Evolutionary conservation across 2,797 vertebrate genomes (phyloP).

Genomic region (Anguilla megastoma): DNA sequence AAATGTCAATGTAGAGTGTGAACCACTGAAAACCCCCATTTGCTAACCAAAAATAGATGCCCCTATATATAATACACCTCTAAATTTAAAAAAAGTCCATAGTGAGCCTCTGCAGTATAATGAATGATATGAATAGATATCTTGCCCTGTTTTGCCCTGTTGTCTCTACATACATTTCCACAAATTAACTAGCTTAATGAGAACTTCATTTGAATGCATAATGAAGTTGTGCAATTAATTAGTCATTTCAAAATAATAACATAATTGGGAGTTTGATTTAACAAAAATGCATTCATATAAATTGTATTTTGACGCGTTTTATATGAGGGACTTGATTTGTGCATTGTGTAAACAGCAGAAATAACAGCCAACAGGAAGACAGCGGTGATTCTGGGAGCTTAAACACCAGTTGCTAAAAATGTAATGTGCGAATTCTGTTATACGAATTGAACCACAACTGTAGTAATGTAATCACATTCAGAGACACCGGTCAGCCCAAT

Average conservation of each 20-base stretch:
- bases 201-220: background rate
- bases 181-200: background rate
- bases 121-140: conserved; percentile 15
- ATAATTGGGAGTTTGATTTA: background rate
- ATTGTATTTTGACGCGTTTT: background rate
- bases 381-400: background rate
- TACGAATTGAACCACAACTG: background rate
- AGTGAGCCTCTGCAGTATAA: background rate
- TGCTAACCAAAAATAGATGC: too few species aligned
- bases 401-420: background rate
- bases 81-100: background rate
- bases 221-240: background rate
- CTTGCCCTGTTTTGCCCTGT: conserved; percentile 1
- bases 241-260: background rate
- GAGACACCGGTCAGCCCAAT: background rate
- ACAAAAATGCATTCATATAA: background rate
- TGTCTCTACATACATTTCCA: conserved; percentile 7
- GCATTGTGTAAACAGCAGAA: background rate
- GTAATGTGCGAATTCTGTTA: background rate
- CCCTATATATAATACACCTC: background rate
- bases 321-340: background rate
- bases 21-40: too few species aligned
- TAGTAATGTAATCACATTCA: background rate
- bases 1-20: too few species aligned
- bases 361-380: background rate